These are phyloP conservation scores for Okapia johnstoni DNA, from an alignment of 2,113 vertebrate genomes.

Conservation along the genomic window DNA sequence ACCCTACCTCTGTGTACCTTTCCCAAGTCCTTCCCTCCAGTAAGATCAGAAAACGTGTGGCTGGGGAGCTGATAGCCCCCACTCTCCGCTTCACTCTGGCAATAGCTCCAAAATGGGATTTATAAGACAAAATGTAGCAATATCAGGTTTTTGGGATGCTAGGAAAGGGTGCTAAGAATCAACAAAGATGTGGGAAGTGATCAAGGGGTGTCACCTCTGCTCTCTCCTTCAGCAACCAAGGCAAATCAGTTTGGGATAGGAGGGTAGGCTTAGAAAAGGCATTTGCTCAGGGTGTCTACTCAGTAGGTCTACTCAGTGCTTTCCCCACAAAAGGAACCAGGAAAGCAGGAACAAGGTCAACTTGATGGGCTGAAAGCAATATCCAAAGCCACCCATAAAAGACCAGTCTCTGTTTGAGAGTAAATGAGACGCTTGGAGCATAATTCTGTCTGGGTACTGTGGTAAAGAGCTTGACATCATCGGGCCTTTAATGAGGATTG, in stretches of 20 bases:
- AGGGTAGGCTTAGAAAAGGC: not conserved
- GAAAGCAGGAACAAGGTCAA: not conserved
- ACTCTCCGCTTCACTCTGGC: not conserved
- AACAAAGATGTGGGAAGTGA: not conserved
- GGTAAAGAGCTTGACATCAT: not conserved
- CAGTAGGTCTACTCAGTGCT: not conserved
- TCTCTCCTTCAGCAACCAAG: not conserved
- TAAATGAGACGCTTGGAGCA: not conserved
- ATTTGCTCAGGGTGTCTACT: not conserved
- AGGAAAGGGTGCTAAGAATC: not conserved
- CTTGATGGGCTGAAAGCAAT: not conserved
- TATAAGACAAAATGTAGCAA: constrained; percentile 16
- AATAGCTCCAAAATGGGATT: constrained; percentile 29
- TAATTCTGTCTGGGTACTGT: not conserved
- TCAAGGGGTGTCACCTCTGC: not conserved
- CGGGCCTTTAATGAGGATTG: constrained; percentile 6
- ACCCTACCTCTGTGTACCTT: not conserved
- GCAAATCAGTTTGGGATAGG: not conserved
- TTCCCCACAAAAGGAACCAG: not conserved
- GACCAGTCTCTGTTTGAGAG: not conserved
- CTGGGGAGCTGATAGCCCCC: not conserved
- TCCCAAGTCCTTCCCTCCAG: not conserved
- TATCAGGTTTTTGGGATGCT: not conserved
- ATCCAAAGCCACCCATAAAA: not conserved
- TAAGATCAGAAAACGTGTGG: not conserved